These are phyloP conservation scores for Oriolus oriolus DNA, from an alignment of 2,113 vertebrate genomes.

Conservation along the genomic window DNA sequence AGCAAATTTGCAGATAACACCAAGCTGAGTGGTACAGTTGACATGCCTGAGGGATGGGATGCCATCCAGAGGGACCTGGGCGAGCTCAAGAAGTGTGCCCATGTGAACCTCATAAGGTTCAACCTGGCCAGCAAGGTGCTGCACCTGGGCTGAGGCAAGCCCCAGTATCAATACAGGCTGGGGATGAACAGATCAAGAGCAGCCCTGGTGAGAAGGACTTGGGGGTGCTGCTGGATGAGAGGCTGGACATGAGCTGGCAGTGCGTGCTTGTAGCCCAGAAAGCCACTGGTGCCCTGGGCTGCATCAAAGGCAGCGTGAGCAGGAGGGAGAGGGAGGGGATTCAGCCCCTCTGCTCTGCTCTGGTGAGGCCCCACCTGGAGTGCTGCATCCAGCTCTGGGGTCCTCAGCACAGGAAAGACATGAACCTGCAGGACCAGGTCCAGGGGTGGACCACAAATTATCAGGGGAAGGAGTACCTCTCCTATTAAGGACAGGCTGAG, in stretches of 20 bases:
- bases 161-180: accelerated
- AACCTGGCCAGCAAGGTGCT: neutral
- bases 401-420: neutral
- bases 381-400: neutral
- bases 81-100: neutral
- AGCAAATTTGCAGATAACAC: neutral
- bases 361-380: neutral
- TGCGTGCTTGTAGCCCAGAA: accelerated
- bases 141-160: neutral
- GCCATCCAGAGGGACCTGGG: neutral
- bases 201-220: accelerated
- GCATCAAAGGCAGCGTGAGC: neutral
- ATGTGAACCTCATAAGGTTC: neutral
- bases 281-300: accelerated
- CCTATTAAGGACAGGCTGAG: neutral
- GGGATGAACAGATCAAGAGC: neutral
- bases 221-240: neutral
- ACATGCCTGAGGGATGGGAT: neutral
- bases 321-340: neutral
- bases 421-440: accelerated
- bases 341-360: neutral
- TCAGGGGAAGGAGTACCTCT: neutral
- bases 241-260: neutral
- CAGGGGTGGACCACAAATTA: neutral
- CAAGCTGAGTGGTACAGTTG: neutral